Evolutionary conservation across 2,797 vertebrate species (phyloP).

Genomic region (Sebastes wilsoni): DNA sequence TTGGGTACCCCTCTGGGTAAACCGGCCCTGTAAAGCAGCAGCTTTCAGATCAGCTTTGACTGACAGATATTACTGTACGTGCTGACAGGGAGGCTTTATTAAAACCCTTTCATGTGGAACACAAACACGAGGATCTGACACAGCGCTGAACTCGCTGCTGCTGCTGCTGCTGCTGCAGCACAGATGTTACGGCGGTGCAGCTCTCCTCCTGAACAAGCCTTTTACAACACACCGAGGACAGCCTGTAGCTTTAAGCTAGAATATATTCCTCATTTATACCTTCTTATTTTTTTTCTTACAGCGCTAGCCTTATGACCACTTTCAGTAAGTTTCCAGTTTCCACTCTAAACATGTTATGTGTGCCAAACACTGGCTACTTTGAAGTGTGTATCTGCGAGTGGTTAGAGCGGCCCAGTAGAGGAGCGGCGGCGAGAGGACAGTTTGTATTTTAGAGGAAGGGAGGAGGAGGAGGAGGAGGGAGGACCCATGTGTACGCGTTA

Average conservation of each 20-base stretch:
- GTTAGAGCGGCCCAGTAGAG: conserved; percentile 26
- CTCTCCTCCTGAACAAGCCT: conserved; percentile 26
- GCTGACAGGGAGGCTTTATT: conserved; percentile 69
- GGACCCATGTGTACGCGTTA: conserved; percentile 69
- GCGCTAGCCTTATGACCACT: conserved; percentile 34
- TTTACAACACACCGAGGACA: conserved; percentile 20
- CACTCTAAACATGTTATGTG: conserved; percentile 56
- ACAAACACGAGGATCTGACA: conserved; percentile 50
- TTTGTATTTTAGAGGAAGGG: conserved; percentile 56
- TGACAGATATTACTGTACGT: conserved; percentile 58
- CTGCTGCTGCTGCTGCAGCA: conserved; percentile 56
- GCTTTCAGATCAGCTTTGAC: conserved; percentile 38
- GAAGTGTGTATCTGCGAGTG: conserved; percentile 63
- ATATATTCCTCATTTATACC: conserved; percentile 39
- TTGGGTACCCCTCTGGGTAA: neutral
- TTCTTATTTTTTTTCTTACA: conserved; percentile 6
- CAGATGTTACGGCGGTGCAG: conserved; percentile 57
- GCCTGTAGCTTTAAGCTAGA: conserved; percentile 25
- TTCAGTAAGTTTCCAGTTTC: conserved; percentile 66
- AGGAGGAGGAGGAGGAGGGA: conserved; percentile 46
- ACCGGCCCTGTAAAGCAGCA: neutral
- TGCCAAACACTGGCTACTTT: conserved; percentile 63
- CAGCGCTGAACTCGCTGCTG: conserved; percentile 24
- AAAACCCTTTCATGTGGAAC: conserved; percentile 69
- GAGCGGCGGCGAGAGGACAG: conserved; percentile 43